Percentiles rank a stretch among this genome's conserved stretches.
Evolutionary conservation across 2,113 vertebrate species (phyloP).

Genomic region (Rhombomys opimus): DNA sequence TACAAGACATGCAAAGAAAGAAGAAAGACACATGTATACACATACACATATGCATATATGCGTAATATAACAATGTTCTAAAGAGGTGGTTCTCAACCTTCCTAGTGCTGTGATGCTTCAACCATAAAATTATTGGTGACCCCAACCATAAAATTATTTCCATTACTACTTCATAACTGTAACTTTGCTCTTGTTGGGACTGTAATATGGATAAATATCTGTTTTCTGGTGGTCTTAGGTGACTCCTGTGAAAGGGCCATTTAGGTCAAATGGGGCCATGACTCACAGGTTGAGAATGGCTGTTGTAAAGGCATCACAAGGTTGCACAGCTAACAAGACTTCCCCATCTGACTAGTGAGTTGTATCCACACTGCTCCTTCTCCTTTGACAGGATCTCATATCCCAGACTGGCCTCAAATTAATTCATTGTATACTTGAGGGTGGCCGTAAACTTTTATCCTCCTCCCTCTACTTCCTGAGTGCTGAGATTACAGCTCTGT

Average conservation of each 20-base stretch:
- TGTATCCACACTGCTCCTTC: neutral
- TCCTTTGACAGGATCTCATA: neutral
- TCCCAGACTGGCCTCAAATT: neutral
- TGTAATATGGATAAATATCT: neutral
- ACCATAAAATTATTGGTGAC: neutral
- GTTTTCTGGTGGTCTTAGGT: neutral
- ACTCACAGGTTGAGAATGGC: neutral
- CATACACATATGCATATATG: too few species aligned
- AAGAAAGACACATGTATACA: neutral
- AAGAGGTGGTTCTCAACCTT: neutral
- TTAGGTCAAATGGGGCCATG: neutral
- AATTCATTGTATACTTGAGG: neutral
- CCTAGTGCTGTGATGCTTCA: neutral
- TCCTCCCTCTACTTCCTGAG: neutral
- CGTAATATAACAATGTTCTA: neutral
- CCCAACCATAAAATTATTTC: neutral
- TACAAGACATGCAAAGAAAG: neutral
- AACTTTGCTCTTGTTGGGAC: neutral
- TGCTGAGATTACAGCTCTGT: neutral
- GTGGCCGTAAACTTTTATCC: neutral
- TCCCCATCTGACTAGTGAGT: neutral
- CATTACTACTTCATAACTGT: neutral
- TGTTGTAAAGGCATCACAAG: neutral
- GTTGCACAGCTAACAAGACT: neutral
- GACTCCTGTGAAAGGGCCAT: neutral